phyloP scores from a whole-genome alignment of 64 coral and sea anemone genomes.

The Pocillopora verrucosa region DNA sequence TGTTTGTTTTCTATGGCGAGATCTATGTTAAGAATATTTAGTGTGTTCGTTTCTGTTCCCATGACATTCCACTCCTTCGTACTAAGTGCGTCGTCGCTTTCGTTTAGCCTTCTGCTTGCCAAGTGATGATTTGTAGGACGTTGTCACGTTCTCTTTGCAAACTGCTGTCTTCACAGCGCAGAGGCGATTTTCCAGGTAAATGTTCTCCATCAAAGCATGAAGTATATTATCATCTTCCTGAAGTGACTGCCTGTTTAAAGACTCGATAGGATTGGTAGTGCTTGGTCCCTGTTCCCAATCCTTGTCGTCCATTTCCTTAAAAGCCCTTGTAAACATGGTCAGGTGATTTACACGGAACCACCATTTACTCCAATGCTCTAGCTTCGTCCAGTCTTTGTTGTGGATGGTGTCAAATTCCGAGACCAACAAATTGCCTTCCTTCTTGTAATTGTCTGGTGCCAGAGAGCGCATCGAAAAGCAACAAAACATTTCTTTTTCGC shows the following conservation, averaged over 20 bases:
- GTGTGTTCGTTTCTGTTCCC: too few species aligned
- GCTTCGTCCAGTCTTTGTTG: conserved; percentile 47
- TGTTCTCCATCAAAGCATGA: conserved; percentile 48
- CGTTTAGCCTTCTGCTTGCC: conserved; percentile 10
- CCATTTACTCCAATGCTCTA: conserved; percentile 60
- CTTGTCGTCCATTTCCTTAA: conserved; percentile 38
- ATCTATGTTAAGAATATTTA: too few species aligned
- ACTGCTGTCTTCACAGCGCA: conserved; percentile 49
- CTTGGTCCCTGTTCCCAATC: conserved; percentile 53
- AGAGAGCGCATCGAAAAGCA: conserved; percentile 41
- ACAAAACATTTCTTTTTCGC: conserved; percentile 19
- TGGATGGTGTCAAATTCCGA: background rate
- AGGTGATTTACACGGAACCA: conserved; percentile 53
- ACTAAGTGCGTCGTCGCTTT: too few species aligned
- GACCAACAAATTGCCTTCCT: conserved; percentile 7
- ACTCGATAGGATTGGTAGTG: conserved; percentile 53
- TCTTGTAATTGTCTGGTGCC: conserved; percentile 10
- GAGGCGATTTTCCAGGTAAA: conserved; percentile 47
- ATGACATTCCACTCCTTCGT: too few species aligned
- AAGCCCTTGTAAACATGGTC: conserved; percentile 48
- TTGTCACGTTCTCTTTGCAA: conserved; percentile 30
- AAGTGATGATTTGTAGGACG: conserved; percentile 33
- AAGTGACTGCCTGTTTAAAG: conserved; percentile 41
- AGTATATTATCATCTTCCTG: conserved; percentile 26
- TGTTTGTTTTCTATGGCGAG: too few species aligned